Conservation (phyloP, 92 coral and sea anemone species). For the Palythoa grandis region DNA sequence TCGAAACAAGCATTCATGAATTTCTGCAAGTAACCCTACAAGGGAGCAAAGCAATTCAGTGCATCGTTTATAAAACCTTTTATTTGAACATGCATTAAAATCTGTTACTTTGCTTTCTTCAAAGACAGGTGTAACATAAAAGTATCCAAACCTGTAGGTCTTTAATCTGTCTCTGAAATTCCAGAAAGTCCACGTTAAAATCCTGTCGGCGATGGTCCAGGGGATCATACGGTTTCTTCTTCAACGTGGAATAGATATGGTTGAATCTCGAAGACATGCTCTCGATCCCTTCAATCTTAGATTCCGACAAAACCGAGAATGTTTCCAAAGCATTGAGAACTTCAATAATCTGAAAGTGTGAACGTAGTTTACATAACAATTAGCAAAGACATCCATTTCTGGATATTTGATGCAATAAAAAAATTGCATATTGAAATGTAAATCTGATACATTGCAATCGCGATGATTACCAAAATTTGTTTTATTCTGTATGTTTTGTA, state of each 20-base stretch:
- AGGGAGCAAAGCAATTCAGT: neutral
- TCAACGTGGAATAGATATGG: conserved; percentile 74
- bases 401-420: neutral
- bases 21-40: conserved; percentile 66
- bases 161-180: conserved; percentile 72
- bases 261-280: conserved; percentile 75
- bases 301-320: conserved; percentile 81
- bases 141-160: conserved; percentile 69
- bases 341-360: conserved; percentile 67
- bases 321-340: conserved; percentile 88
- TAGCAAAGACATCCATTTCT: neutral
- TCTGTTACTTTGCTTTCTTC: neutral
- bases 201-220: conserved; percentile 85
- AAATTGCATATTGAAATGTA: no score
- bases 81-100: no score
- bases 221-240: conserved; percentile 90
- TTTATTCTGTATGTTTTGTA: no score
- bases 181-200: conserved; percentile 75
- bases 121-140: neutral
- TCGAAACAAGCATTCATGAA: conserved; percentile 81
- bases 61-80: no score
- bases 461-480: no score
- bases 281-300: conserved; percentile 92
- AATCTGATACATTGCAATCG: no score
- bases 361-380: neutral